phyloP scores from a whole-genome alignment of 2,113 vertebrate species.

The Sturnus vulgaris region DNA sequence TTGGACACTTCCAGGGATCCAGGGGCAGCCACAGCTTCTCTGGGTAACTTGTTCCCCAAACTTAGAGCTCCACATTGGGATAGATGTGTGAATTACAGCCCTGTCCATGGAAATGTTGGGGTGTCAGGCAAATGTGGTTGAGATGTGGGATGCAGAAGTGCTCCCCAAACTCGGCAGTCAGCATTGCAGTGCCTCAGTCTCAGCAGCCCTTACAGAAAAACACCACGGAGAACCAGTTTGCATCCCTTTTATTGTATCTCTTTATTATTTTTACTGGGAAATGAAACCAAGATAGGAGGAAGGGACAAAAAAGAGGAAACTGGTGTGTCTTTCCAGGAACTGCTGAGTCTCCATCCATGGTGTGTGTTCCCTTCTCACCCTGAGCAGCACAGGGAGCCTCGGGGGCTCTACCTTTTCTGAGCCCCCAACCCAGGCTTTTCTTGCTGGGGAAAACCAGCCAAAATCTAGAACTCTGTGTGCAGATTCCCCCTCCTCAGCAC shows the following conservation, averaged over 20 bases:
- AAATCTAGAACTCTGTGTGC: neutral
- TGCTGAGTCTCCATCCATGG: neutral
- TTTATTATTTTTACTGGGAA: neutral
- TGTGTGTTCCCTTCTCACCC: neutral
- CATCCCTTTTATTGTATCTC: neutral
- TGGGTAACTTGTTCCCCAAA: neutral
- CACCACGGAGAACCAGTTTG: rapidly evolving
- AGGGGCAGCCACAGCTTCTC: neutral
- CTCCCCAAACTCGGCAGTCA: neutral
- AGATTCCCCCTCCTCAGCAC: constrained; percentile 16
- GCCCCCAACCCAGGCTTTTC: neutral
- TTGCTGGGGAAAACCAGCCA: neutral
- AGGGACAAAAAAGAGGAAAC: neutral
- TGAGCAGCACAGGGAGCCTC: rapidly evolving
- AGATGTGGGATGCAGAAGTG: neutral
- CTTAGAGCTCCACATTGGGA: neutral
- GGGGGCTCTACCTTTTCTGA: neutral
- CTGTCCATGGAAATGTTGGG: rapidly evolving
- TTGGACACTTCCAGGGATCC: neutral
- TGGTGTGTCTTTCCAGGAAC: neutral
- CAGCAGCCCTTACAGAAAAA: neutral
- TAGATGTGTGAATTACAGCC: neutral
- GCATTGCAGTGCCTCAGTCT: rapidly evolving
- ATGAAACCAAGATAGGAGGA: neutral
- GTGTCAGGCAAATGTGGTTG: neutral